Percentiles rank a stretch among this genome's conserved stretches.
These are phyloP conservation scores for Pantherophis vulpinus DNA, from an alignment of 2,797 vertebrate genomes.

Conservation along the genomic window DNA sequence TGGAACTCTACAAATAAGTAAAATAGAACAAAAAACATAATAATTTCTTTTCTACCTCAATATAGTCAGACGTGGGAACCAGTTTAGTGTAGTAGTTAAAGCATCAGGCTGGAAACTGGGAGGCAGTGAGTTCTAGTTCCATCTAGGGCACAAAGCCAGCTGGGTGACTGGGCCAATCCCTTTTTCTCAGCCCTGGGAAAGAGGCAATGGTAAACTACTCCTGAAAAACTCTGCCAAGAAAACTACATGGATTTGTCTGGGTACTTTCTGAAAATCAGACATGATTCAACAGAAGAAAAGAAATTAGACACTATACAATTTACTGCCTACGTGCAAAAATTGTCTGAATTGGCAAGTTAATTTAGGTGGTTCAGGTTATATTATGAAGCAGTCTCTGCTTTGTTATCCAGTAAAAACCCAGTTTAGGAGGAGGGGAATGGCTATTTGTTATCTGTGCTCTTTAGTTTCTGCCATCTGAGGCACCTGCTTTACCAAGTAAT, in stretches of 20 bases:
- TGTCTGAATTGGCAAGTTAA: background rate
- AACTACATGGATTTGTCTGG: background rate
- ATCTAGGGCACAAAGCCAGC: background rate
- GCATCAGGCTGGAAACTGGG: background rate
- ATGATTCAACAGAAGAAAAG: background rate
- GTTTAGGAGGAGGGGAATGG: background rate
- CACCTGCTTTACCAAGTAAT: background rate
- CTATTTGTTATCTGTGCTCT: background rate
- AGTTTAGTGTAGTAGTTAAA: background rate
- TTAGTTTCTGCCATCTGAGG: background rate
- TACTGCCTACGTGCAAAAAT: background rate
- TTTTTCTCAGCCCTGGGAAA: background rate
- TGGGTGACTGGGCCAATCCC: background rate
- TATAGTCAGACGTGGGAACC: background rate
- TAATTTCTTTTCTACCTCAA: background rate
- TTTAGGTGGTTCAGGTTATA: background rate
- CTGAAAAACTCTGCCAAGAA: background rate
- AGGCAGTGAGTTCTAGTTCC: background rate
- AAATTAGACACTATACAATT: background rate
- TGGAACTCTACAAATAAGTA: background rate
- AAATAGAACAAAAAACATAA: conserved; percentile 12
- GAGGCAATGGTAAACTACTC: background rate
- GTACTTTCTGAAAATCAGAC: background rate
- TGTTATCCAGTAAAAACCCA: background rate
- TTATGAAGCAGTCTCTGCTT: background rate